These are phyloP conservation scores for Erebia epiphron DNA, from an alignment of 2,888 invertebrate species.

Conservation along the genomic window DNA sequence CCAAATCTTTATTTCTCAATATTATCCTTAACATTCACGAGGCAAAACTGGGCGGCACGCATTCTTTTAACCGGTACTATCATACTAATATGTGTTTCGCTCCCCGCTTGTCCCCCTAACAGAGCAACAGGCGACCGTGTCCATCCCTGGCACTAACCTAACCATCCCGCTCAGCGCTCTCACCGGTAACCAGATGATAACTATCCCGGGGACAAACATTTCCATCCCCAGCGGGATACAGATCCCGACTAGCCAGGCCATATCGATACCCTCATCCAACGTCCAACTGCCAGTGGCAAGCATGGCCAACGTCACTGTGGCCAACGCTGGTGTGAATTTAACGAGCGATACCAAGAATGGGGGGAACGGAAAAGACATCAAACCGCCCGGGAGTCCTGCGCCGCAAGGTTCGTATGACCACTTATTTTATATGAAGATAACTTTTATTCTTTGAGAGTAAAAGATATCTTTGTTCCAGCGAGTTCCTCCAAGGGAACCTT, in stretches of 20 bases:
- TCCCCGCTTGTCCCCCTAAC: conserved; percentile 53
- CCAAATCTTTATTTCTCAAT: background rate
- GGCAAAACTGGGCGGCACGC: conserved; percentile 32
- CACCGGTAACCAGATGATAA: conserved; percentile 74
- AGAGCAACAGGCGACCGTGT: conserved; percentile 81
- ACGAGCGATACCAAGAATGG: conserved; percentile 76
- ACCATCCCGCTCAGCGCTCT: conserved; percentile 81
- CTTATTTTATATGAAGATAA: background rate
- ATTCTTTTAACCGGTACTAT: conserved; percentile 60
- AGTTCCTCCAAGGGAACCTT: background rate
- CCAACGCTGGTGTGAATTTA: conserved; percentile 54
- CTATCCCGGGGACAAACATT: conserved; percentile 82
- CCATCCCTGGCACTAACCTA: conserved; percentile 85
- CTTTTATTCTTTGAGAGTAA: background rate
- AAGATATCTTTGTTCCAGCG: too few relatives aligned
- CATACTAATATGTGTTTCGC: conserved; percentile 76
- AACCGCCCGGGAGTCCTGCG: conserved; percentile 43
- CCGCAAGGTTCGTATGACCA: conserved; percentile 68
- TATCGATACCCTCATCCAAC: conserved; percentile 58
- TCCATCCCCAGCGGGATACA: conserved; percentile 57
- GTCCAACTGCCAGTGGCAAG: conserved; percentile 52
- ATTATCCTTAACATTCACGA: conserved; percentile 1
- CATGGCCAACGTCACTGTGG: conserved; percentile 67
- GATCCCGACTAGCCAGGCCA: conserved; percentile 54
- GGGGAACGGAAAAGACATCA: conserved; percentile 35